Evolutionary conservation across 2,797 vertebrate species (phyloP), one percentile per base, ranked within the genome.

Genomic region (Danio tinwini): DNA sequence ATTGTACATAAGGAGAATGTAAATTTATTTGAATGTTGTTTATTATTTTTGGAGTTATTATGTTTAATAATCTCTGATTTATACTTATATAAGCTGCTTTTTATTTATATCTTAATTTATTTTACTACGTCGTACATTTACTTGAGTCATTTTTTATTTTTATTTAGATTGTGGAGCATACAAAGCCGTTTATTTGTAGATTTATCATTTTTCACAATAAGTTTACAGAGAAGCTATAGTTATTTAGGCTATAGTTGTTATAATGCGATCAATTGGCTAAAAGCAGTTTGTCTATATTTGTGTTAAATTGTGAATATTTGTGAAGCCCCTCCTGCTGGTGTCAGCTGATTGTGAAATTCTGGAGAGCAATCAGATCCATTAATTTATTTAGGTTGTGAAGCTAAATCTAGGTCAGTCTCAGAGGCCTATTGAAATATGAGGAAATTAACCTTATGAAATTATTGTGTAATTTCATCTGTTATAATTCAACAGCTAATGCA

Each of bases 401-500:
- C 70, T 59, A 64, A 78, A 73, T 87, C 71, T 85, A 84, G 83
- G 61, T 73, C 83, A 72, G 81, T 83, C 78, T 86, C 39, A 9
- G 53, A 58, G 82, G 76, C 52, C 52, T 78, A 80, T 56, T 86
- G 76, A 87, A 86, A 88, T 80, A 86, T 62, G 70, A 88, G 88
- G 68, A 88, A 81, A 83, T 78, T 74, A 82, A 74, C 29, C 74
- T 74, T 67, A 82, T 84, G 42, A 71, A 84, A 82, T 70, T 58
- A 84, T 82, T 80, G 64, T 80, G 63, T 68, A 40, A 71, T 81
- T 77, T 78, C 50, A 53, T 81, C 58, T 58, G 44, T 63, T 19
- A 62, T 40, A 52, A 44, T 77, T 67, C 7, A 73, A 47, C 52
- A 56, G 49, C 40, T 11, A 14, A 29, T 63, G 50, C n/a, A 11